Percentiles rank a stretch among this genome's conserved stretches.
These are phyloP conservation scores for Mastigias papua DNA, from an alignment of 30 jellyfish, hydroid and myxozoan genomes.

Conservation along the genomic window DNA sequence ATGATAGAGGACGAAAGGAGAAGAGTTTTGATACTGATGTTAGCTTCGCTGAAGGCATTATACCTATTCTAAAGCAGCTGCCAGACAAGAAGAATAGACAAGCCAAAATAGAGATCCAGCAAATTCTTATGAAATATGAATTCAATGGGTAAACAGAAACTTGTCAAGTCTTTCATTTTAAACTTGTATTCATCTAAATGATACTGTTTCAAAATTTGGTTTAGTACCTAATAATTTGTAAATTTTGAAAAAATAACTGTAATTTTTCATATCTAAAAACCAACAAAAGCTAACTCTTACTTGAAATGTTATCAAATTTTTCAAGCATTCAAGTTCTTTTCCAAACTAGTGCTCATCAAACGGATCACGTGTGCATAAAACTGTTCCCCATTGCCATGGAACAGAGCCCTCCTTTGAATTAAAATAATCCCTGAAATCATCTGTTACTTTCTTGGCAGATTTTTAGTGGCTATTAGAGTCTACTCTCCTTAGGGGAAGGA, in stretches of 20 bases:
- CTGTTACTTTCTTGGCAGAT: conserved; percentile 61
- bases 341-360: conserved; percentile 55
- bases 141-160: background rate
- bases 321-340: too few species aligned
- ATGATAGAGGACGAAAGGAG: background rate
- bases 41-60: conserved; percentile 9
- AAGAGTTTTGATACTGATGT: conserved; percentile 1
- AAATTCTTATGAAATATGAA: conserved; percentile 6
- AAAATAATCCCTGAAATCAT: conserved; percentile 60
- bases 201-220: too few species aligned
- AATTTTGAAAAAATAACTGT: too few species aligned
- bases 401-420: conserved; percentile 44
- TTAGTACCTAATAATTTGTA: too few species aligned
- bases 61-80: conserved; percentile 23
- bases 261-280: too few species aligned
- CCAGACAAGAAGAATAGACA: conserved; percentile 27
- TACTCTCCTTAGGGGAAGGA: background rate
- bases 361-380: conserved; percentile 36
- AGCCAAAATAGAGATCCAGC: conserved; percentile 40
- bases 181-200: too few species aligned
- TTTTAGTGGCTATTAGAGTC: conserved; percentile 63
- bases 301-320: too few species aligned
- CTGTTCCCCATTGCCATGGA: conserved; percentile 66
- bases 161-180: background rate
- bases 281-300: too few species aligned